Conservation (phyloP, 2,797 vertebrate genomes). For the Channallabes apus region DNA sequence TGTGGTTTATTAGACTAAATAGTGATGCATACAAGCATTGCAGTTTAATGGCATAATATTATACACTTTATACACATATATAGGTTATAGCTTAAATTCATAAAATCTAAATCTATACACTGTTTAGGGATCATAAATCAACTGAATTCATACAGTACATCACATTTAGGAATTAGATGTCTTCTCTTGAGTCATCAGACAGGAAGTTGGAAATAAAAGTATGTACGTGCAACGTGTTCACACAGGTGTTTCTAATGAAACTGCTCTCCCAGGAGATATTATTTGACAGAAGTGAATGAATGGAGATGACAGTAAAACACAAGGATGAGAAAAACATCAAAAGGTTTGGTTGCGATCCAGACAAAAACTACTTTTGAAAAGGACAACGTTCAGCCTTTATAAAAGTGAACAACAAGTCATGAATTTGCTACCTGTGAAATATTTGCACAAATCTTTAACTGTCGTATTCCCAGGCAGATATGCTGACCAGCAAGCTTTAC, state of each 20-base stretch:
- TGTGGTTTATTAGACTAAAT: neutral
- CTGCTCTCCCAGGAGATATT: slow-evolving; percentile 48
- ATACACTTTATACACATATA: neutral
- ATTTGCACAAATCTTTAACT: slow-evolving; percentile 23
- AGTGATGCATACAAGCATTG: no score
- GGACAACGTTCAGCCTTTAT: slow-evolving; percentile 51
- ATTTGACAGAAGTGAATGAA: slow-evolving; percentile 58
- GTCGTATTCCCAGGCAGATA: neutral
- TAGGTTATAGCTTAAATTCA: neutral
- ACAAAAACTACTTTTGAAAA: slow-evolving; percentile 62
- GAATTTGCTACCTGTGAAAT: slow-evolving; percentile 42
- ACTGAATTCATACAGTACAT: neutral
- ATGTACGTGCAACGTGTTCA: slow-evolving; percentile 62
- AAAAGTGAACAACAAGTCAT: slow-evolving; percentile 60
- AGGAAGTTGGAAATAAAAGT: slow-evolving; percentile 61
- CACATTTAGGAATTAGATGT: slow-evolving; percentile 7
- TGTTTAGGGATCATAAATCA: neutral
- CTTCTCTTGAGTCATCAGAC: slow-evolving; percentile 8
- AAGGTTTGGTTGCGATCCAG: slow-evolving; percentile 65
- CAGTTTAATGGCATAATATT: no score
- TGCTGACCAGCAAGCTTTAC: neutral
- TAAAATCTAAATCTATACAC: neutral
- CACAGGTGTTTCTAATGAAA: slow-evolving; percentile 72
- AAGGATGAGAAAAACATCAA: slow-evolving; percentile 67
- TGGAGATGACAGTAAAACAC: slow-evolving; percentile 54